Percentiles rank a stretch among this genome's conserved stretches.
These are phyloP conservation scores for Zaprionus gabonicus DNA, from an alignment of 1,140 invertebrate genomes.

Conservation along the genomic window DNA sequence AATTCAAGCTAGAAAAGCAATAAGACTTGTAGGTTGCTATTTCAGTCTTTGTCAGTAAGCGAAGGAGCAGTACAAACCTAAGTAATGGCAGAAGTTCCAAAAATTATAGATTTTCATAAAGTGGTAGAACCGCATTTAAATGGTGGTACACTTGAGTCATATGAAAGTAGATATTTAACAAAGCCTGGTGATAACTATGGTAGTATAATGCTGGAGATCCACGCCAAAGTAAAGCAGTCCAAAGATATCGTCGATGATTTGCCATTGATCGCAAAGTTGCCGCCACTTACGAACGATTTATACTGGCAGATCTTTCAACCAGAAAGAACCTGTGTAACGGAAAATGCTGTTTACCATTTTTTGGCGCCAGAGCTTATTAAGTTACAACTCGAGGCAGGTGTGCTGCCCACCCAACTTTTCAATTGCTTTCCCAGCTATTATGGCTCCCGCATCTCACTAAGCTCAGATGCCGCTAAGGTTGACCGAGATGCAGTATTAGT, in stretches of 20 bases:
- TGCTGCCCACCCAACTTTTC: constrained; percentile 82
- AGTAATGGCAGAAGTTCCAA: constrained; percentile 66
- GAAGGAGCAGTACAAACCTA: constrained; percentile 15
- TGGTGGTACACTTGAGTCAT: constrained; percentile 57
- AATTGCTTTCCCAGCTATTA: constrained; percentile 86
- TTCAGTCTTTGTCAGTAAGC: constrained; percentile 24
- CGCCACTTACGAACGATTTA: constrained; percentile 86
- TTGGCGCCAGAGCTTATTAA: constrained; percentile 85
- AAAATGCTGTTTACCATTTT: constrained; percentile 86
- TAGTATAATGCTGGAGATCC: constrained; percentile 85
- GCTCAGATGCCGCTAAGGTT: constrained; percentile 79
- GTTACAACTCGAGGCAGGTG: constrained; percentile 85
- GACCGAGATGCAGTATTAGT: constrained; percentile 86
- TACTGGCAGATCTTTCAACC: constrained; percentile 86
- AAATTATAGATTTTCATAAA: constrained; percentile 64
- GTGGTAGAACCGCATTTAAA: constrained; percentile 68
- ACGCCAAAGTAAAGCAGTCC: constrained; percentile 53
- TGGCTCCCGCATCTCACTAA: constrained; percentile 85
- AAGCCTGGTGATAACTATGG: constrained; percentile 87
- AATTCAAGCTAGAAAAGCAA: constrained; percentile 39
- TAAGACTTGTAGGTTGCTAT: not conserved
- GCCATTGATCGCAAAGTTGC: constrained; percentile 86
- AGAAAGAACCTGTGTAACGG: constrained; percentile 86
- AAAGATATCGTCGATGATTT: constrained; percentile 76
- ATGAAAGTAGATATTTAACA: constrained; percentile 82